A percentile compares a stretch with the other conserved stretches of the same genome.
Evolutionary conservation across 2,888 invertebrate genomes (phyloP).

Genomic region (Amphipoea lucens): DNA sequence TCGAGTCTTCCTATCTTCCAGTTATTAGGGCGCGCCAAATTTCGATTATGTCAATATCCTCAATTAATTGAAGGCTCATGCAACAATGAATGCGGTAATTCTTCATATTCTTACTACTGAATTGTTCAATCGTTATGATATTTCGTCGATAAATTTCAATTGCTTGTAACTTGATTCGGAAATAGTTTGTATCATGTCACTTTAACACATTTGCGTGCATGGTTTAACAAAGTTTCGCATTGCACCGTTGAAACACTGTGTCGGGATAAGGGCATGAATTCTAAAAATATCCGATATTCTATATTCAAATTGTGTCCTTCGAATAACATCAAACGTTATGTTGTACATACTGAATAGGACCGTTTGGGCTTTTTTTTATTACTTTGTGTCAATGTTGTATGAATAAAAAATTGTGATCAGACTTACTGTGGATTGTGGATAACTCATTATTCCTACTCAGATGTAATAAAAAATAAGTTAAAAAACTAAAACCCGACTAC

Average conservation of each 20-base stretch:
- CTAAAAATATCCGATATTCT: conserved; percentile 22
- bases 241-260: conserved; percentile 3
- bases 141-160: not conserved
- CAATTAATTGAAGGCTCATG: not conserved
- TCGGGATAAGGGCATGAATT: conserved; percentile 18
- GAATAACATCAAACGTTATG: conserved; percentile 13
- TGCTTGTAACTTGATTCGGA: not conserved
- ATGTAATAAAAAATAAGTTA: no score
- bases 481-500: no score
- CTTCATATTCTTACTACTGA: not conserved
- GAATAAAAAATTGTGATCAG: not conserved
- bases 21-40: not conserved
- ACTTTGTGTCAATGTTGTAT: conserved; percentile 7
- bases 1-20: not conserved
- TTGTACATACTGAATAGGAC: conserved; percentile 24
- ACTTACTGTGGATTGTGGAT: not conserved
- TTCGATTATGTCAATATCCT: not conserved
- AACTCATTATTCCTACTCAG: no score
- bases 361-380: not conserved
- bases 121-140: not conserved
- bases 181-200: not conserved
- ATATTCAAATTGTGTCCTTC: conserved; percentile 34
- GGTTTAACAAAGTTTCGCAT: not conserved
- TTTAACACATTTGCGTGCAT: not conserved
- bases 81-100: not conserved